A percentile compares a stretch with the other conserved stretches of the same genome.
phyloP scores from a whole-genome alignment of 2,888 invertebrate genomes.

The Hoplodrina ambigua region DNA sequence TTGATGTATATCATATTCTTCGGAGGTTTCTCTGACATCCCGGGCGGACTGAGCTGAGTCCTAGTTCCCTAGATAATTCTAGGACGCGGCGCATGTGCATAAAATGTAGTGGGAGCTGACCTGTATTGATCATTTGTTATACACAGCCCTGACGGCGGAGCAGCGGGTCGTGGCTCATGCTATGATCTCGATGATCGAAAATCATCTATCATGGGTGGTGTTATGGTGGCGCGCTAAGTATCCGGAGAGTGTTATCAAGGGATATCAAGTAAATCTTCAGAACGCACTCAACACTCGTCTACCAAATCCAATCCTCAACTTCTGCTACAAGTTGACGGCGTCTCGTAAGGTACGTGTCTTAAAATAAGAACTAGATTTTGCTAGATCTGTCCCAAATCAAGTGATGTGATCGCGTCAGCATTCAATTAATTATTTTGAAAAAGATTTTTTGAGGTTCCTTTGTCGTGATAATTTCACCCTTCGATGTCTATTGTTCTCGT shows the following conservation, averaged over 20 bases:
- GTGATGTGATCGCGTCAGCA: too few relatives aligned
- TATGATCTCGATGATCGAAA: slow-evolving; percentile 98
- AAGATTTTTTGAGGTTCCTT: neutral
- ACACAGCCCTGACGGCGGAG: slow-evolving; percentile 93
- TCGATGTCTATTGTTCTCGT: neutral
- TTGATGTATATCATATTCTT: slow-evolving; percentile 22
- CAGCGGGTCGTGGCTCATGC: slow-evolving; percentile 97
- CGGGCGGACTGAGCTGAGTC: slow-evolving; percentile 65
- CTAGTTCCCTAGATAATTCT: slow-evolving; percentile 65
- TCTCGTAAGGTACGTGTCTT: slow-evolving; percentile 93
- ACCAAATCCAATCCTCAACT: slow-evolving; percentile 96
- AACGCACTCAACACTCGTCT: slow-evolving; percentile 96
- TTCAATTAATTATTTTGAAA: too few relatives aligned
- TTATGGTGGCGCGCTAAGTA: slow-evolving; percentile 98
- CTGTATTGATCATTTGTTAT: slow-evolving; percentile 65
- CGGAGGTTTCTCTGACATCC: slow-evolving; percentile 23
- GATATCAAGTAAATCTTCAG: slow-evolving; percentile 97
- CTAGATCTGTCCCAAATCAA: neutral
- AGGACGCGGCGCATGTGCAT: slow-evolving; percentile 81
- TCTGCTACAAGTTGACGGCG: slow-evolving; percentile 96
- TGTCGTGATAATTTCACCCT: neutral
- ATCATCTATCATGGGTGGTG: slow-evolving; percentile 97
- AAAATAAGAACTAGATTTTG: neutral
- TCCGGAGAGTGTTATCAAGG: slow-evolving; percentile 96
- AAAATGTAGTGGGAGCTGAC: slow-evolving; percentile 32